Percentiles rank a stretch among this genome's conserved stretches.
phyloP scores from a whole-genome alignment of 2,113 vertebrate species.

The Brienomyrus longianalis region DNA sequence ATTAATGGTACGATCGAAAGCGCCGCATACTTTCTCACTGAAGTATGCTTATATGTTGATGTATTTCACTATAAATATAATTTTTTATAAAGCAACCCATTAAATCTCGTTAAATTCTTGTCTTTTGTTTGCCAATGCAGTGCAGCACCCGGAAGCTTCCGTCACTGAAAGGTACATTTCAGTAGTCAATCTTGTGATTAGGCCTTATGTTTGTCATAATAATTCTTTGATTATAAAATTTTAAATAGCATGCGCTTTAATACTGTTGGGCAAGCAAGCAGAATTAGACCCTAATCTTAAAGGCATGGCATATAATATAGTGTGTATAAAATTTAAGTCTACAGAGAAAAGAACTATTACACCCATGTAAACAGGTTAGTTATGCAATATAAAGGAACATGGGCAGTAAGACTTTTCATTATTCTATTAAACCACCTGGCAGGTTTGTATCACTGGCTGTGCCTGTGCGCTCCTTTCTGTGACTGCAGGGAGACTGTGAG shows the following conservation, averaged over 20 bases:
- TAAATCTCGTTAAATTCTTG: neutral
- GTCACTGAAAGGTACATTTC: constrained; percentile 47
- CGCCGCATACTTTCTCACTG: too few relatives aligned
- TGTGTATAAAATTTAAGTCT: neutral
- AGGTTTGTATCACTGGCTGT: neutral
- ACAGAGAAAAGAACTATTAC: neutral
- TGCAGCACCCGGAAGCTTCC: constrained; percentile 40
- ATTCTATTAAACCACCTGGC: neutral
- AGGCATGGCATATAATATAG: neutral
- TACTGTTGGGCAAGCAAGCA: neutral
- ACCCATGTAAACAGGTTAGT: neutral
- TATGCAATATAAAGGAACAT: neutral
- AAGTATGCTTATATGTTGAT: constrained; percentile 15
- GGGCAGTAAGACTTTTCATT: neutral
- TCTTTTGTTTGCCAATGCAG: constrained; percentile 33
- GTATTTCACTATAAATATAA: constrained; percentile 24
- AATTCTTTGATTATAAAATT: neutral
- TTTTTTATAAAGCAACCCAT: neutral
- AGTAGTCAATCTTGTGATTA: neutral
- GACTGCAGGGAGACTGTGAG: constrained; percentile 69
- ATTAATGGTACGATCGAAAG: constrained; percentile 58
- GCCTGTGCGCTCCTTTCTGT: neutral
- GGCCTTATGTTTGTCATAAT: neutral
- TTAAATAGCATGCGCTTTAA: neutral
- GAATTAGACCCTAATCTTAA: neutral